Evolutionary conservation across 2,113 vertebrate species (phyloP), one percentile per base, ranked within the genome.

Genomic region (Rousettus leschenaultii): DNA sequence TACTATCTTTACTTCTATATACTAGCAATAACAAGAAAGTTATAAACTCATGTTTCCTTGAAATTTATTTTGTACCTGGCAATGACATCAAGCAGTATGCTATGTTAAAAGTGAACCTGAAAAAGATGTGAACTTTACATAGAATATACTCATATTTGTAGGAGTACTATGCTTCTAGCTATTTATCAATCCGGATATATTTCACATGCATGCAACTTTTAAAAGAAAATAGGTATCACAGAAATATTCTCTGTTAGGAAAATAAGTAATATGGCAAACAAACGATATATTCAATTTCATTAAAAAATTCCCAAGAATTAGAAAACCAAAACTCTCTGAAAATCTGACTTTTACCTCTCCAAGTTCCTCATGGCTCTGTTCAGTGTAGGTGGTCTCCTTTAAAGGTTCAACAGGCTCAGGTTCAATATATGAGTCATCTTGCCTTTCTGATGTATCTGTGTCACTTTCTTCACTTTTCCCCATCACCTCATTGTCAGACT

Each of bases 391-490:
- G 0, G 99, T 99, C 98, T 99, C 99, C 78, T 98, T 98, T 73
- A 99, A 85, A 59, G 98, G 97, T 96, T 99, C 99, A 9, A 98
- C 98, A 2, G 99, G 99, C 84, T 99, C 99, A 82, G 99, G 97
- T 90, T 99, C 99, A 0, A 99, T 66, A 0, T 99, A 99, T 0
- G 99, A 99, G 97, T 99, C 99, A 30, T 99, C 99, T 35, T 99
- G 99, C 33, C 99, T 98, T 97, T 99, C 99, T 0, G 99, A 99
- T 0, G 99, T 99, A 97, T 99, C 99, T 0, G 99, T 99, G 88
- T 99, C 99, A 0, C 99, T 99, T 98, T 99, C 99, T 97, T 99
- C 99, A 0, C 99, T 99, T 98, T 99, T 99, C 80, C 99, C 99
- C 98, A 99, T n/a, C 21, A 98, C 99, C 57, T 99, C 99, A 1